Percentiles rank a stretch among this genome's conserved stretches.
Conservation (phyloP, 2,888 invertebrate species). For the Ennomos fuscantarius region DNA sequence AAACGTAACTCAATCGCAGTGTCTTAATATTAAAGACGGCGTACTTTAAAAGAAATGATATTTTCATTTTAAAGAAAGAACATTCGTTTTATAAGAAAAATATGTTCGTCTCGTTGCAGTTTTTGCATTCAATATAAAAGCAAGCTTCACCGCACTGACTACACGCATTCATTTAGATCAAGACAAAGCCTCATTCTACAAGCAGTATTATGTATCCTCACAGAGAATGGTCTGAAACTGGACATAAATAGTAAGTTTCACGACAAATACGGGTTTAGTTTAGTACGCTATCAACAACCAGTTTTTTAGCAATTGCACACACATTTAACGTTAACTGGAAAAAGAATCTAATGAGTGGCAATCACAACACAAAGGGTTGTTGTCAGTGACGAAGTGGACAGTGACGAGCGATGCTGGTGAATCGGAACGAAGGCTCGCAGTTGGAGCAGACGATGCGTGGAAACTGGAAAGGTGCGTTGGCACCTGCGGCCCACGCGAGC, state of each 20-base stretch:
- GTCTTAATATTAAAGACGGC: not conserved
- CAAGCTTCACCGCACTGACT: constrained; percentile 26
- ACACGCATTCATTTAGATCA: constrained; percentile 17
- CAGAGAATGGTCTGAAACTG: not conserved
- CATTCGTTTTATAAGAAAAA: not conserved
- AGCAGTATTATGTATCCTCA: constrained; percentile 32
- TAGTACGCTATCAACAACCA: constrained; percentile 24
- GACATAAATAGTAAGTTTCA: constrained; percentile 21
- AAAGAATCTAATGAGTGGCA: constrained; percentile 40
- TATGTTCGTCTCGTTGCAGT: constrained; percentile 7
- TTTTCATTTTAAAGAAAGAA: not conserved
- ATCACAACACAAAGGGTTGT: constrained; percentile 51
- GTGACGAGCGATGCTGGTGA: constrained; percentile 51
- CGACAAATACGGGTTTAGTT: constrained; percentile 33
- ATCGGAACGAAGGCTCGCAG: constrained; percentile 45
- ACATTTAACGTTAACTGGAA: constrained; percentile 20
- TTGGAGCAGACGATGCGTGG: constrained; percentile 55
- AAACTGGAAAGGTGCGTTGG: constrained; percentile 79
- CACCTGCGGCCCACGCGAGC: constrained; percentile 78
- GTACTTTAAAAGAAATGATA: not conserved
- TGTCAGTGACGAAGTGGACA: constrained; percentile 47
- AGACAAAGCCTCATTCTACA: constrained; percentile 31
- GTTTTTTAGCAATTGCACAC: constrained; percentile 25
- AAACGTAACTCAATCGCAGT: constrained; percentile 36
- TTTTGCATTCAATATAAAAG: constrained; percentile 29